These are phyloP conservation scores for Lasioglossum figueresi DNA, from an alignment of 2,888 invertebrate species.

Conservation along the genomic window DNA sequence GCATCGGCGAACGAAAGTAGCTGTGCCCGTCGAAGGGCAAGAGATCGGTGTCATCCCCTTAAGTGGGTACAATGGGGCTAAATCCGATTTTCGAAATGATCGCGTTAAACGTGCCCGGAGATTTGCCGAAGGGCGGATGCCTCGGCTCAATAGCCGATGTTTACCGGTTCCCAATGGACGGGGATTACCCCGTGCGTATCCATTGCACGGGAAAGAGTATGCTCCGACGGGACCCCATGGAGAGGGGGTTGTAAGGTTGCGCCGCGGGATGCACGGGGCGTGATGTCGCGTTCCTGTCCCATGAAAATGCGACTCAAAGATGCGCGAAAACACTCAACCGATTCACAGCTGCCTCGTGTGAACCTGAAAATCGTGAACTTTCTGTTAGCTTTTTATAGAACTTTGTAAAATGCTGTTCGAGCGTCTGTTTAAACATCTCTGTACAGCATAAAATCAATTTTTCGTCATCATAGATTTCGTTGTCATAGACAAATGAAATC, in stretches of 20 bases:
- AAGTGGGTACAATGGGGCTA: slow-evolving; percentile 74
- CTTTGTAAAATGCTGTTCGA: too few species aligned
- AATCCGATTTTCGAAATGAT: slow-evolving; percentile 82
- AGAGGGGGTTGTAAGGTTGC: slow-evolving; percentile 50
- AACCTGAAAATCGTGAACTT: not conserved
- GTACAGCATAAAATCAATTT: too few species aligned
- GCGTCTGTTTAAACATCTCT: too few species aligned
- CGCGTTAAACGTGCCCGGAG: slow-evolving; percentile 80
- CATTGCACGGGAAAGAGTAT: slow-evolving; percentile 59
- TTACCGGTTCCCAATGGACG: slow-evolving; percentile 74
- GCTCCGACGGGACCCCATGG: slow-evolving; percentile 55
- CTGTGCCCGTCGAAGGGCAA: slow-evolving; percentile 61
- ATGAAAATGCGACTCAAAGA: slow-evolving; percentile 14
- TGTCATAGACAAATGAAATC: too few species aligned
- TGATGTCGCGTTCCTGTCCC: slow-evolving; percentile 62
- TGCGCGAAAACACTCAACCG: not conserved
- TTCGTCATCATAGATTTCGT: too few species aligned
- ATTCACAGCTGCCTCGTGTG: not conserved
- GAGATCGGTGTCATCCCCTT: slow-evolving; percentile 76
- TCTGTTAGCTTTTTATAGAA: too few species aligned
- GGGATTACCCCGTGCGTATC: slow-evolving; percentile 71
- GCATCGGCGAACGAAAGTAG: slow-evolving; percentile 76
- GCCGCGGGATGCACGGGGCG: slow-evolving; percentile 61
- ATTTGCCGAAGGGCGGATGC: slow-evolving; percentile 69
- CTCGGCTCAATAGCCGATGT: slow-evolving; percentile 74